Evolutionary conservation across 2,113 vertebrate species (phyloP).

Genomic region (Rhadina sibilatrix): DNA sequence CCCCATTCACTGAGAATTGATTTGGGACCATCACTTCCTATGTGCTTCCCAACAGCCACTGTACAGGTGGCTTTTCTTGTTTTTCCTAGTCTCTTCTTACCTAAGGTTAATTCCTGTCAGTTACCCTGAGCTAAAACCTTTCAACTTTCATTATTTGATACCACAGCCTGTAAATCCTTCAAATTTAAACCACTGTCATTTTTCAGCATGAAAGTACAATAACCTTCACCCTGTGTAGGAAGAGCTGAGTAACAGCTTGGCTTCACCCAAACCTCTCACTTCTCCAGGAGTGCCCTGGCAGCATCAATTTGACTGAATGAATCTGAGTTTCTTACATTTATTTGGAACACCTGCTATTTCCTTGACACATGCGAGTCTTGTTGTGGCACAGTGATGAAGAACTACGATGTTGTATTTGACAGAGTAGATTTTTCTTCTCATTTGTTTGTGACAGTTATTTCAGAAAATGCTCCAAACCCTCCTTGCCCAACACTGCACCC

Average conservation of each 20-base stretch:
- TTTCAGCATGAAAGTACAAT: not conserved
- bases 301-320: not conserved
- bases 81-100: not conserved
- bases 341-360: constrained; percentile 40
- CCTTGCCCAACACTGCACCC: fast-evolving
- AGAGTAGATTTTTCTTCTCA: constrained; percentile 2
- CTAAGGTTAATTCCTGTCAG: not conserved
- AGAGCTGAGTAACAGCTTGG: not conserved
- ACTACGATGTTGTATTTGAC: not conserved
- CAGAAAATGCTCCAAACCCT: not conserved
- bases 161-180: not conserved
- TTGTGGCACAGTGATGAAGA: constrained; percentile 22
- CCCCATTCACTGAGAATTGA: not conserved
- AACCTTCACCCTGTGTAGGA: not conserved
- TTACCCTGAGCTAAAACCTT: not conserved
- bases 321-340: constrained; percentile 13
- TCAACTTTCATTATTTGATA: not conserved
- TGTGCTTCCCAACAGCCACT: not conserved
- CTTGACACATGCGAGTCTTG: constrained; percentile 21
- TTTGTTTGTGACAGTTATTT: not conserved
- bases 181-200: not conserved
- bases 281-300: not conserved
- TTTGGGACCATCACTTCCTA: not conserved
- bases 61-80: not conserved
- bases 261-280: not conserved